Percentiles rank a stretch among this genome's conserved stretches.
Evolutionary conservation across 1,140 invertebrate genomes (phyloP).

Genomic region (Sycophila sp.): DNA sequence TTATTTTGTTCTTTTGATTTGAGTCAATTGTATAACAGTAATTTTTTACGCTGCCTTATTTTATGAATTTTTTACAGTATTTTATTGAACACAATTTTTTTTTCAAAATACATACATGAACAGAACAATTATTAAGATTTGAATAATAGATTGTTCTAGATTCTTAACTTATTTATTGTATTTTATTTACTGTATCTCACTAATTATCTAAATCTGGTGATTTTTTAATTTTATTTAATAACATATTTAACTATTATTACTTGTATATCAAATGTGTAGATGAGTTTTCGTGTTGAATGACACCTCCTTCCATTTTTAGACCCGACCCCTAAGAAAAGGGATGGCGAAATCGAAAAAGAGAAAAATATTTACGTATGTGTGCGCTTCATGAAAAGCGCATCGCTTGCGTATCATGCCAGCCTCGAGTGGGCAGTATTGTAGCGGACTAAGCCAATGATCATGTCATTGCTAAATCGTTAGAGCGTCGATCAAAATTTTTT

Average conservation of each 20-base stretch:
- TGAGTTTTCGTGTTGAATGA: conserved; percentile 63
- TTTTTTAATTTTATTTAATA: conserved; percentile 14
- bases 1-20: too few relatives aligned
- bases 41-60: too few relatives aligned
- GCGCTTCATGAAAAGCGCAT: neutral
- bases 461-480: conserved; percentile 52
- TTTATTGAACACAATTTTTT: too few relatives aligned
- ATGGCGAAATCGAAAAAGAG: conserved; percentile 54
- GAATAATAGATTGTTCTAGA: too few relatives aligned
- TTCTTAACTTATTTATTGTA: too few relatives aligned
- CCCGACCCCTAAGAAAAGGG: conserved; percentile 66
- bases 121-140: too few relatives aligned
- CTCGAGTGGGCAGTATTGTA: conserved; percentile 62
- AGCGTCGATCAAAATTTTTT: neutral
- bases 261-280: conserved; percentile 58
- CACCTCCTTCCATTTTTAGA: conserved; percentile 50
- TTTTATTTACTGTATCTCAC: too few relatives aligned
- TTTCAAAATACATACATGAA: too few relatives aligned
- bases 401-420: conserved; percentile 51
- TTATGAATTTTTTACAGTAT: too few relatives aligned
- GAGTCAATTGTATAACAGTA: too few relatives aligned
- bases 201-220: too few relatives aligned
- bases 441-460: conserved; percentile 60
- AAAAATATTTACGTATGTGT: too few relatives aligned
- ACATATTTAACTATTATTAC: neutral